Evolutionary conservation across 2,797 vertebrate genomes (phyloP).

Genomic region (Poecilia gillii): DNA sequence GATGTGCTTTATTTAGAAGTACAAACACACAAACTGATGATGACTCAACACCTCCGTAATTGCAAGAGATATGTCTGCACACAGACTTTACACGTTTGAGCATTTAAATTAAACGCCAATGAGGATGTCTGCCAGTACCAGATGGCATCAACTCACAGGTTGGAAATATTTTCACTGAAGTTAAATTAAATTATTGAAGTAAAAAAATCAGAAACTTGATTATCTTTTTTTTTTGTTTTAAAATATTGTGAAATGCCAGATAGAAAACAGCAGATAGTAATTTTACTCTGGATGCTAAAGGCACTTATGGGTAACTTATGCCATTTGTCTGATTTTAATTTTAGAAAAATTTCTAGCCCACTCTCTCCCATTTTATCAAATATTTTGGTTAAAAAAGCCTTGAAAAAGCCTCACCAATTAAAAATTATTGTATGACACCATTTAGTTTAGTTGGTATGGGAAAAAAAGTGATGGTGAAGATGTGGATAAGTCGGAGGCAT

Average conservation of each 20-base stretch:
- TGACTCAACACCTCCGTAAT: background rate
- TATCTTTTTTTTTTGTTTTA: background rate
- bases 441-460: background rate
- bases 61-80: background rate
- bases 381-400: background rate
- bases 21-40: conserved; percentile 6
- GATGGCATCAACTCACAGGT: background rate
- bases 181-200: background rate
- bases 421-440: background rate
- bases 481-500: background rate
- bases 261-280: background rate
- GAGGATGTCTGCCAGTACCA: background rate
- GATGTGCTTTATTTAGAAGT: conserved; percentile 22
- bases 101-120: background rate
- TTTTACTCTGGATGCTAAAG: background rate
- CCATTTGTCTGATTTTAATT: background rate
- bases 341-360: background rate
- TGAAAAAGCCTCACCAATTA: background rate
- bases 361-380: background rate
- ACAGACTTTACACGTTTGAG: background rate
- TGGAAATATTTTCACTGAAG: background rate
- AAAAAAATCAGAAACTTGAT: background rate
- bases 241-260: background rate
- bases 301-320: background rate
- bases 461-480: background rate